These are phyloP conservation scores for Macrotis lagotis DNA, from an alignment of 2,113 vertebrate genomes.

Conservation along the genomic window DNA sequence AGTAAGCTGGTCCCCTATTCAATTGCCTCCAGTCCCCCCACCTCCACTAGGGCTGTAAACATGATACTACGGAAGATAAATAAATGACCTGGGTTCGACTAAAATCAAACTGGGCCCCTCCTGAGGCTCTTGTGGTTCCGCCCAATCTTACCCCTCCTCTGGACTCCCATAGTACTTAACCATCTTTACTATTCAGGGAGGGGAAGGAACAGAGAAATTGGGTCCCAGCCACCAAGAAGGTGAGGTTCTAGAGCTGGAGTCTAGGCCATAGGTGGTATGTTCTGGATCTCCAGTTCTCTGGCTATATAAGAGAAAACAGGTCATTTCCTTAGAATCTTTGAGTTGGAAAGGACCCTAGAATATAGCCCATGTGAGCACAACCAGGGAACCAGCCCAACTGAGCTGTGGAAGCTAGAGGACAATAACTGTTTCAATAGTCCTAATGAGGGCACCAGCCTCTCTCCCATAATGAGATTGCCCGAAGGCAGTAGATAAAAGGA, in stretches of 20 bases:
- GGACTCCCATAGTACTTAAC: not conserved
- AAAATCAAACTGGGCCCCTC: not conserved
- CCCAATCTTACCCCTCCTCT: not conserved
- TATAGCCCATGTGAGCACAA: not conserved
- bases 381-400: not conserved
- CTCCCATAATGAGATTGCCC: not conserved
- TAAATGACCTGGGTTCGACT: slow-evolving; percentile 23
- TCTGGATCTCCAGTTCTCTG: not conserved
- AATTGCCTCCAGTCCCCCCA: slow-evolving; percentile 35
- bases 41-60: slow-evolving; percentile 18
- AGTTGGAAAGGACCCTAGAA: not conserved
- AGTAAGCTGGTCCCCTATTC: slow-evolving; percentile 52
- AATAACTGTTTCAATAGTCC: not conserved
- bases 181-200: not conserved
- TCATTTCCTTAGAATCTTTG: not conserved
- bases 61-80: not conserved
- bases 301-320: not conserved
- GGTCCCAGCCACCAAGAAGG: not conserved
- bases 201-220: not conserved
- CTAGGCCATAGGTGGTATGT: not conserved
- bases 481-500: not conserved
- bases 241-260: not conserved
- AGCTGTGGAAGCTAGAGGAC: not conserved
- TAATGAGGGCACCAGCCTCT: not conserved
- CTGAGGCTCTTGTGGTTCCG: not conserved